phyloP scores from a whole-genome alignment of 2,113 vertebrate species.

The Camarhynchus parvulus region DNA sequence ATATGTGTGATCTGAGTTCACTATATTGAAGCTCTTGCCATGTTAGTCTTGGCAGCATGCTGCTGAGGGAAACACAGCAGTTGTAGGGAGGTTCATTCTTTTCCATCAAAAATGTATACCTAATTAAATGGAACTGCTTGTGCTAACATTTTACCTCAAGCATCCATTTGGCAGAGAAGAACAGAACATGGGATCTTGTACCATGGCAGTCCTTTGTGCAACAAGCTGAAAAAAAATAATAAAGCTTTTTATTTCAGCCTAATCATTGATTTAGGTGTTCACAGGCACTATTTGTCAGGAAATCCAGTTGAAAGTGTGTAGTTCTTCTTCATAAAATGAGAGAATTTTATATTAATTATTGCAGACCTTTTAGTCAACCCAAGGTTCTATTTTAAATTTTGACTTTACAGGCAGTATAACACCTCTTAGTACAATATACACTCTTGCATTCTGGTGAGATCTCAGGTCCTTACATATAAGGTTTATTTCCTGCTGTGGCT shows the following conservation, averaged over 20 bases:
- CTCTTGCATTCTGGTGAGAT: slow-evolving; percentile 30
- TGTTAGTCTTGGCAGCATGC: background rate
- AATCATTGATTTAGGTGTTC: background rate
- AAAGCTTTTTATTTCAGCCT: background rate
- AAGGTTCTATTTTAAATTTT: slow-evolving; percentile 37
- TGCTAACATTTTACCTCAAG: background rate
- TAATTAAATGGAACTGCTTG: background rate
- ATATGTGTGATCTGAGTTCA: background rate
- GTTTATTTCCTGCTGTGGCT: slow-evolving; percentile 32
- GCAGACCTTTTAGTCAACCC: slow-evolving; percentile 20
- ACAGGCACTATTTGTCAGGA: background rate
- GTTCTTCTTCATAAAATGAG: slow-evolving; percentile 23
- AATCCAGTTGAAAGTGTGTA: background rate
- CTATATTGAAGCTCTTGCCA: background rate
- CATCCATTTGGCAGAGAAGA: background rate
- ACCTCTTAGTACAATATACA: slow-evolving; percentile 49
- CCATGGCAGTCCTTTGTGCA: background rate
- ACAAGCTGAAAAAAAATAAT: background rate
- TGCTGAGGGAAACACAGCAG: background rate
- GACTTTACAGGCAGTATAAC: slow-evolving; percentile 18
- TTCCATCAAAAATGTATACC: background rate
- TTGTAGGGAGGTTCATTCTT: background rate
- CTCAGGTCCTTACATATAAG: slow-evolving; percentile 26
- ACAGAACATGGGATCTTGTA: background rate
- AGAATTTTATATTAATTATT: slow-evolving; percentile 57